A percentile compares a stretch with the other conserved stretches of the same genome.
phyloP scores from a whole-genome alignment of 2,113 vertebrate genomes.

The Protobothrops mucrosquamatus region DNA sequence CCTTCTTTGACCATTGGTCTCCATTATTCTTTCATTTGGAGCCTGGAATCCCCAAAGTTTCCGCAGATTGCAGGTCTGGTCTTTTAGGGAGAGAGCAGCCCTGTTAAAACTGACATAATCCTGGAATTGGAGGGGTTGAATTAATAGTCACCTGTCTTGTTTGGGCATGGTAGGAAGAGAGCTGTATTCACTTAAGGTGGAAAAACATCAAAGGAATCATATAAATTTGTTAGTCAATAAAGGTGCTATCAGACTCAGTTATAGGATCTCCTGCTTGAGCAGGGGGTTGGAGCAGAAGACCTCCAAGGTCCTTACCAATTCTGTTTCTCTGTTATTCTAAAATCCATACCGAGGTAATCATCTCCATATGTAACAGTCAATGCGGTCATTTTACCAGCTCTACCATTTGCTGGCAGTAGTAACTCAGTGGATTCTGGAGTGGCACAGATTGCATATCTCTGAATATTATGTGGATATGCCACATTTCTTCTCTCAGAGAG shows the following conservation, averaged over 20 bases:
- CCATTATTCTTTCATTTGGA: neutral
- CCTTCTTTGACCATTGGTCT: neutral
- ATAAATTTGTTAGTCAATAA: neutral
- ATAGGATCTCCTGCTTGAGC: too few species aligned
- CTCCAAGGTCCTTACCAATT: neutral
- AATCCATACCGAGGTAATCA: neutral
- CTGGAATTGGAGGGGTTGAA: neutral
- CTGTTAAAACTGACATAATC: neutral
- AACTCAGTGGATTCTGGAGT: neutral
- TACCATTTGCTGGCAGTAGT: neutral
- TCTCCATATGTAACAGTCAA: neutral
- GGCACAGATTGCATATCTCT: neutral
- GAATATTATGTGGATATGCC: neutral
- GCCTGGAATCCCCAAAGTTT: neutral
- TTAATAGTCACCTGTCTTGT: neutral
- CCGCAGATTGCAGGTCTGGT: neutral
- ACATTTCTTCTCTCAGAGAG: neutral
- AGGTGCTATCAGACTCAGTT: neutral
- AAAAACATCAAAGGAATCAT: neutral
- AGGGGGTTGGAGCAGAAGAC: too few species aligned
- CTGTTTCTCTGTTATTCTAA: neutral
- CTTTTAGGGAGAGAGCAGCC: neutral
- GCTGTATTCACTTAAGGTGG: too few species aligned
- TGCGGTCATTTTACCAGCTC: neutral
- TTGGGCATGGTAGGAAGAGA: neutral